phyloP scores from a whole-genome alignment of 2,113 vertebrate genomes.

The Pycnonotus jocosus region DNA sequence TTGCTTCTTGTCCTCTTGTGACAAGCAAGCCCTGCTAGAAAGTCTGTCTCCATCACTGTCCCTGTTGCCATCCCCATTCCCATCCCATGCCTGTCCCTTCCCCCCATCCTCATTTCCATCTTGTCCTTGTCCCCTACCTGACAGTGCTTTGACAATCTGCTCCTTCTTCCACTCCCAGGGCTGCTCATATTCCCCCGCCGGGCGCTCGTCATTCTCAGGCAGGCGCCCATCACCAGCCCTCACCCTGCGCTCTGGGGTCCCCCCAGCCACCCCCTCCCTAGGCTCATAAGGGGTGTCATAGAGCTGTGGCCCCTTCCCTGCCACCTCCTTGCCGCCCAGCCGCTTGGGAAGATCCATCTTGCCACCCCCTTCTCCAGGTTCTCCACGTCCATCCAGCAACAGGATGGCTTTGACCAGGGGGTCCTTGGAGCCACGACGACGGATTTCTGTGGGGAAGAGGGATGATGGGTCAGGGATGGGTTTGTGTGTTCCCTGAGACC shows the following conservation, averaged over 20 bases:
- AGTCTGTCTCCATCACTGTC: neutral
- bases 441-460: conserved; percentile 76
- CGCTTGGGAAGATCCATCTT: conserved; percentile 39
- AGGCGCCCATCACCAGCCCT: conserved; percentile 45
- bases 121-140: conserved; percentile 68
- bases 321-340: conserved; percentile 38
- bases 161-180: conserved; percentile 92
- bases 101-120: too few species aligned
- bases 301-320: conserved; percentile 64
- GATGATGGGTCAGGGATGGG: neutral
- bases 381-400: conserved; percentile 72
- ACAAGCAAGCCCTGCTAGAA: neutral
- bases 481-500: neutral
- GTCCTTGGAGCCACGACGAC: conserved; percentile 89
- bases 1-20: neutral
- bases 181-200: conserved; percentile 79
- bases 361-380: conserved; percentile 45
- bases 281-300: conserved; percentile 70
- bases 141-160: conserved; percentile 80
- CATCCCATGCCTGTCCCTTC: neutral
- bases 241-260: neutral
- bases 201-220: conserved; percentile 75
- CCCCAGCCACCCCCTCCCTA: neutral
- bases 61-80: neutral
- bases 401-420: conserved; percentile 85